These are phyloP conservation scores for Rhinolophus ferrumequinum DNA, from an alignment of 2,113 vertebrate genomes.

Conservation along the genomic window DNA sequence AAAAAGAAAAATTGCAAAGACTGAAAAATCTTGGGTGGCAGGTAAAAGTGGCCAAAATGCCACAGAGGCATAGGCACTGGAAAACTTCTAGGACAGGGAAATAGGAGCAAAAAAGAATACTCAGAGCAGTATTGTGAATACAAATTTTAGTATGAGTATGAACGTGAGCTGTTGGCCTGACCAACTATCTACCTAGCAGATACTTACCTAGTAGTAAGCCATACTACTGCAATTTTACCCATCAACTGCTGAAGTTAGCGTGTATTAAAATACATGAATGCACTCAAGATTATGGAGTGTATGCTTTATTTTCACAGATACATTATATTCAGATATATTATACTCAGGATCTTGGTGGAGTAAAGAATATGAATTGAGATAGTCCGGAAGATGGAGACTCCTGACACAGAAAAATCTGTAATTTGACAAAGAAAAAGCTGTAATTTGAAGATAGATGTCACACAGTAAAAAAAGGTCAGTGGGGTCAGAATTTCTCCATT, in stretches of 20 bases:
- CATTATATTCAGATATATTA: background rate
- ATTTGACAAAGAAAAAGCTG: background rate
- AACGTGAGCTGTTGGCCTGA: background rate
- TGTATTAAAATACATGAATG: background rate
- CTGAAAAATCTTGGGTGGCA: background rate
- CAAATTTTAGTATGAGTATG: background rate
- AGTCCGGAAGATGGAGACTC: background rate
- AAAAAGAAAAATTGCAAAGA: background rate
- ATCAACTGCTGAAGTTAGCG: background rate
- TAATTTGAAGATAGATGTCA: background rate
- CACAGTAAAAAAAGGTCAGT: background rate
- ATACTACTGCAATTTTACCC: background rate
- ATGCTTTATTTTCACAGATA: background rate
- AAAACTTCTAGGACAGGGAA: background rate
- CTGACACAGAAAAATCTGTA: background rate
- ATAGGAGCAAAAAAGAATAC: background rate
- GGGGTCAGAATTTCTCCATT: rapidly evolving
- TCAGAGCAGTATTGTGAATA: background rate
- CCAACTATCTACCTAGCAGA: background rate
- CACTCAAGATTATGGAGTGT: background rate
- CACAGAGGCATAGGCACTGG: background rate
- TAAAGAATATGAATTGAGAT: background rate
- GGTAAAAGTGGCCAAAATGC: background rate
- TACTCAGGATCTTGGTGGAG: background rate
- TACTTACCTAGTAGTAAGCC: too few relatives aligned